Evolutionary conservation across 2,888 invertebrate genomes (phyloP).

Genomic region (Ommatoiulus sabulosus): DNA sequence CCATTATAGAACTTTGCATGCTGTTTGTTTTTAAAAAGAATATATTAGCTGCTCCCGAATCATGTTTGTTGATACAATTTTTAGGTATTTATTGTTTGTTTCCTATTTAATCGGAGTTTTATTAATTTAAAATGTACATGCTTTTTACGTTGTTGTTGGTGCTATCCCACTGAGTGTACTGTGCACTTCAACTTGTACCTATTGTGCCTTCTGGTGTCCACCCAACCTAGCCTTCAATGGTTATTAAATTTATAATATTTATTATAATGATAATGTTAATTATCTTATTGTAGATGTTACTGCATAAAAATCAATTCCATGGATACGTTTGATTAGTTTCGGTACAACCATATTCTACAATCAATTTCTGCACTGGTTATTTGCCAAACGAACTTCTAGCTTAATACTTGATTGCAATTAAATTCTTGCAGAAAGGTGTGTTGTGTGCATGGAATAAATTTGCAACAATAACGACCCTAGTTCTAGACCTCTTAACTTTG

Average conservation of each 20-base stretch:
- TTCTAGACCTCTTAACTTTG: too few species aligned
- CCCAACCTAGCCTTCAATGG: background rate
- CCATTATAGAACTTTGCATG: background rate
- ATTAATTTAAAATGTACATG: background rate
- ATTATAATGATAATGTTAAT: background rate
- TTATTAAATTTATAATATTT: background rate
- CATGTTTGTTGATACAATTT: background rate
- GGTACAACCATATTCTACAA: too few species aligned
- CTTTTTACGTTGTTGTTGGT: background rate
- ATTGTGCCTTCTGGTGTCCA: background rate
- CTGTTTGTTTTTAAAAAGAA: background rate
- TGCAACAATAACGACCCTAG: too few species aligned
- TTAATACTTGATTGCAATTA: too few species aligned
- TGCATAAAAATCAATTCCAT: background rate
- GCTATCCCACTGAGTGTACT: background rate
- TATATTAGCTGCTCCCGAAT: background rate
- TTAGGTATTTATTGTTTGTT: conserved; percentile 31
- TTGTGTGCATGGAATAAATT: too few species aligned
- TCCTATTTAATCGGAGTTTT: background rate
- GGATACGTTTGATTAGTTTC: too few species aligned
- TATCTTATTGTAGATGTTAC: background rate
- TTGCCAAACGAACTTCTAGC: too few species aligned
- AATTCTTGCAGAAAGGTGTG: too few species aligned
- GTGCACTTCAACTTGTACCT: background rate
- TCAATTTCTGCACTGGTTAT: too few species aligned